Conservation (phyloP, 2,113 vertebrate genomes). For the Plestiodon gilberti region DNA sequence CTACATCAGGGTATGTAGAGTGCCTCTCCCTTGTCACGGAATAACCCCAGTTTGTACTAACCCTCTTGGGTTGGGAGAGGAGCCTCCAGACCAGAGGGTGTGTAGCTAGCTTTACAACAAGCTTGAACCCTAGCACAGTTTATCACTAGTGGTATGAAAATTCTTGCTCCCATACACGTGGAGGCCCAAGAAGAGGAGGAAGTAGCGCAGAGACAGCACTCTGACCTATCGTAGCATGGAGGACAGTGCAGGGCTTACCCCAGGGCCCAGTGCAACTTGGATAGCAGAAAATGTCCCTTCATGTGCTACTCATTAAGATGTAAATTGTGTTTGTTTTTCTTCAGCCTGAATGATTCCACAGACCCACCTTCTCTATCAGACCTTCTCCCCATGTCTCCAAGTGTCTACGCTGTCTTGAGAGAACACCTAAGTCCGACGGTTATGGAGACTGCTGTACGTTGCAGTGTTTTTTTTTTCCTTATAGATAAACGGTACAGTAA, state of each 20-base stretch:
- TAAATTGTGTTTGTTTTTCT: constrained; percentile 22
- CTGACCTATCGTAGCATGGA: too few relatives aligned
- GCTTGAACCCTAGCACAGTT: too few relatives aligned
- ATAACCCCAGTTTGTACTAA: not conserved
- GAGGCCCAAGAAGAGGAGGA: too few relatives aligned
- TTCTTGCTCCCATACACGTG: too few relatives aligned
- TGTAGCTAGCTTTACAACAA: too few relatives aligned
- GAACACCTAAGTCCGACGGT: constrained; percentile 88
- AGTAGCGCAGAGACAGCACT: too few relatives aligned
- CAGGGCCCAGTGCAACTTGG: too few relatives aligned
- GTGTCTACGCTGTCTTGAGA: constrained; percentile 90
- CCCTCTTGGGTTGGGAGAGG: not conserved
- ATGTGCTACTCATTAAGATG: constrained; percentile 12
- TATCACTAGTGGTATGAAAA: too few relatives aligned
- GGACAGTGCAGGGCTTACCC: too few relatives aligned
- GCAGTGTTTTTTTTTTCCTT: constrained; percentile 10
- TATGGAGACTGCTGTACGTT: constrained; percentile 87
- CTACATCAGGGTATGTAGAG: too few relatives aligned
- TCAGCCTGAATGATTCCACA: constrained; percentile 76
- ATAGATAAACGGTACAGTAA: constrained; percentile 12
- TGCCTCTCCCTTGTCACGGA: not conserved
- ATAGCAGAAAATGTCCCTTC: not conserved
- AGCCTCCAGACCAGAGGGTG: not conserved
- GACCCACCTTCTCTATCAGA: constrained; percentile 86
- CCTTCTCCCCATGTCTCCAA: constrained; percentile 93